Evolutionary conservation across 2,113 vertebrate genomes (phyloP).

Genomic region (Struthio camelus): DNA sequence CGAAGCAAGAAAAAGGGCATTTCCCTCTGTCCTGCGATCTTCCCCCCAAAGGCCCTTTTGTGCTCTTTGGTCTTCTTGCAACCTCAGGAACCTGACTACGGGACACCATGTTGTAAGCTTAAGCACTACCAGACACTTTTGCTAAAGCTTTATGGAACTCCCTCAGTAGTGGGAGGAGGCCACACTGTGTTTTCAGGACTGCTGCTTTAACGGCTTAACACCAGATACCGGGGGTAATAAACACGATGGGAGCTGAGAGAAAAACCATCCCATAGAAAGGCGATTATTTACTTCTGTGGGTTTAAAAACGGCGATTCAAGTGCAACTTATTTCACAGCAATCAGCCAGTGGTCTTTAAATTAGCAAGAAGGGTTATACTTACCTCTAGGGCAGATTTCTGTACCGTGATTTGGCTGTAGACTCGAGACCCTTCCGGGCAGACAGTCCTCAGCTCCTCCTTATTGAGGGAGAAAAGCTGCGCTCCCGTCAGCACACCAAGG

Average conservation of each 20-base stretch:
- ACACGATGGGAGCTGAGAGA: rapidly evolving
- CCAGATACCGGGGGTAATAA: neutral
- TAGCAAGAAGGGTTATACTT: neutral
- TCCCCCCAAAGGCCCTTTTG: neutral
- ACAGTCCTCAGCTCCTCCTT: slow-evolving; percentile 95
- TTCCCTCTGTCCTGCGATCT: neutral
- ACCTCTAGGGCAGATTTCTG: slow-evolving; percentile 96
- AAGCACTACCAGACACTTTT: neutral
- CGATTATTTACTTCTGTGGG: neutral
- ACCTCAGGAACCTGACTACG: neutral
- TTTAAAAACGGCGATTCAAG: rapidly evolving
- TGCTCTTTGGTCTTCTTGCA: neutral
- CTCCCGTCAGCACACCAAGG: slow-evolving; percentile 92
- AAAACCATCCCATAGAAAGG: neutral
- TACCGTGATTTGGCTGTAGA: slow-evolving; percentile 93
- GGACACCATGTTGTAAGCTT: neutral
- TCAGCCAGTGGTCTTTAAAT: neutral
- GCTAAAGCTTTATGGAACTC: neutral
- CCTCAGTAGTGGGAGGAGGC: neutral
- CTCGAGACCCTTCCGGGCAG: slow-evolving; percentile 90
- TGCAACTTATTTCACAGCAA: too few species aligned
- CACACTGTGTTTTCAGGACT: neutral
- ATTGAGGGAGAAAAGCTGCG: slow-evolving; percentile 96
- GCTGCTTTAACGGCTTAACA: neutral
- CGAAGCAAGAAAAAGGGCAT: neutral